These are phyloP conservation scores for Netelia inedita DNA, from an alignment of 2,888 invertebrate species.

Conservation along the genomic window DNA sequence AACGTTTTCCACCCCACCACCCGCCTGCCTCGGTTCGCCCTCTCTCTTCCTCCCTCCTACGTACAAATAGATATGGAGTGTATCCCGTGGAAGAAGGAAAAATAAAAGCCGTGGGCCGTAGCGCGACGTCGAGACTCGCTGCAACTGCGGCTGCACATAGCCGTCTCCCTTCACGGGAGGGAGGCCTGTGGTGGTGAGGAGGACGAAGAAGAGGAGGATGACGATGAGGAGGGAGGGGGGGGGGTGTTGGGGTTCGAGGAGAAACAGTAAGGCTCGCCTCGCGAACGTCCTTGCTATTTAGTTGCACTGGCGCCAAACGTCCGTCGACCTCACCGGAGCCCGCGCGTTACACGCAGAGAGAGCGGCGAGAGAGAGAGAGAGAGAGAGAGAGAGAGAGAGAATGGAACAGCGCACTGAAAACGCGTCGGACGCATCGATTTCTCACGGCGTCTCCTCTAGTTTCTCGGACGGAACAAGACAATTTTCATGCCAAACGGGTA, in stretches of 20 bases:
- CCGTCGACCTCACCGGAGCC: slow-evolving; percentile 62
- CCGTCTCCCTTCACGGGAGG: slow-evolving; percentile 9
- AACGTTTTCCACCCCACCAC: background rate
- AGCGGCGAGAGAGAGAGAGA: slow-evolving; percentile 5
- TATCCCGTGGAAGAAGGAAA: background rate
- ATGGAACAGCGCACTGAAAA: slow-evolving; percentile 37
- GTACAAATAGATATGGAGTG: background rate
- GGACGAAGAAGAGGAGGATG: too few species aligned
- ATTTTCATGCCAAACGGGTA: slow-evolving; percentile 53
- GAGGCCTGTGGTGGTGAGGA: background rate
- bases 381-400: slow-evolving; percentile 20
- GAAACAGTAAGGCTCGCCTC: slow-evolving; percentile 25
- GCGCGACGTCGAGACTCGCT: background rate
- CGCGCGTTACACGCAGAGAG: background rate
- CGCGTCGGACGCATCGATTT: slow-evolving; percentile 66
- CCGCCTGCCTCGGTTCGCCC: too few species aligned
- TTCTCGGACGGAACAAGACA: slow-evolving; percentile 46
- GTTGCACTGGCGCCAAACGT: slow-evolving; percentile 70
- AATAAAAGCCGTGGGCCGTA: background rate
- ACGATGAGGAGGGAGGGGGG: slow-evolving; percentile 18
- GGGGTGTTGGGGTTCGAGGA: background rate
- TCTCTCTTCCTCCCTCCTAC: background rate
- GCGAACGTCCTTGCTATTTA: slow-evolving; percentile 68
- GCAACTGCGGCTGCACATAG: slow-evolving; percentile 44
- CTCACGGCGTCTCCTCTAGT: slow-evolving; percentile 56